Conservation (phyloP, 2,113 vertebrate species). For the Pan troglodytes region DNA sequence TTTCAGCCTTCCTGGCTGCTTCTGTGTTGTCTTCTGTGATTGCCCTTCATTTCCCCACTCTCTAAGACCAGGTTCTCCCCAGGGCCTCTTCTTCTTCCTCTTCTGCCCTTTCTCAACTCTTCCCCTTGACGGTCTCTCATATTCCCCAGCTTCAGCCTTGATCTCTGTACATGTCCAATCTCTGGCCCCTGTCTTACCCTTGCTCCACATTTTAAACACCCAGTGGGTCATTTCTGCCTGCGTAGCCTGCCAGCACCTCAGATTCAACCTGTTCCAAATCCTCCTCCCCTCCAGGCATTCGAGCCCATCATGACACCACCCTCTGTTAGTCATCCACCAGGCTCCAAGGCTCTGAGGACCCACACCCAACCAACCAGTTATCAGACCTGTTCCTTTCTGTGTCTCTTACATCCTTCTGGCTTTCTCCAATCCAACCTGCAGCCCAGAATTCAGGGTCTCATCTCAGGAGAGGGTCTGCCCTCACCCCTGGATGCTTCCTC, state of each 20-base stretch:
- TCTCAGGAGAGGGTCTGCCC: background rate
- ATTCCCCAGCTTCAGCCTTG: background rate
- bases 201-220: background rate
- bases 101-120: background rate
- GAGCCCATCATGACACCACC: rapidly evolving
- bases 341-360: background rate
- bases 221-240: background rate
- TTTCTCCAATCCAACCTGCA: background rate
- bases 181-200: background rate
- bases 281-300: background rate
- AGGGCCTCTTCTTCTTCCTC: background rate
- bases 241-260: background rate
- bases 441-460: background rate
- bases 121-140: rapidly evolving
- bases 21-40: background rate
- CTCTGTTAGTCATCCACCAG: background rate
- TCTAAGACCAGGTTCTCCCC: background rate
- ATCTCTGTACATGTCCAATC: rapidly evolving
- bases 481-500: background rate
- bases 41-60: background rate
- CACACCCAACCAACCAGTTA: too few species aligned
- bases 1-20: background rate
- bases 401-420: background rate
- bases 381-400: background rate
- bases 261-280: background rate